These are phyloP conservation scores for Archips xylosteana DNA, from an alignment of 2,888 invertebrate species.

Conservation along the genomic window DNA sequence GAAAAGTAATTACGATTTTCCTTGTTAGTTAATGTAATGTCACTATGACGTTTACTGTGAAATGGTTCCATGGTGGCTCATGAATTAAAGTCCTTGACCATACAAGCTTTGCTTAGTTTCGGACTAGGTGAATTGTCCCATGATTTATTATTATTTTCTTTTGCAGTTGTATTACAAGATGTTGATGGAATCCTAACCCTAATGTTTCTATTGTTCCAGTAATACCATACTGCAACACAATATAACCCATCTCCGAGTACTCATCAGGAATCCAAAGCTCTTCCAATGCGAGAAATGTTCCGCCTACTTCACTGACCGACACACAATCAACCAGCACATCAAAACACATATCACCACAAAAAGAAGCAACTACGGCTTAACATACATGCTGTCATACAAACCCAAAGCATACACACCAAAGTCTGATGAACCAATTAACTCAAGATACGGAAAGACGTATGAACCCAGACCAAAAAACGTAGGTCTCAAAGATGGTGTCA, in stretches of 20 bases:
- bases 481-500: slow-evolving; percentile 9
- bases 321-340: slow-evolving; percentile 20
- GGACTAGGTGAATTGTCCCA: no score
- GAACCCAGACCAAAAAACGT: not conserved
- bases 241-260: slow-evolving; percentile 48
- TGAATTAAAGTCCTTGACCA: no score
- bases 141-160: no score
- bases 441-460: slow-evolving; percentile 2
- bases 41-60: no score
- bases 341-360: not conserved
- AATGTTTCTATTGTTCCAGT: slow-evolving; percentile 44
- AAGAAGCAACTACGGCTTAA: not conserved
- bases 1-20: no score
- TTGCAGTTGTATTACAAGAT: no score
- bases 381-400: slow-evolving; percentile 22
- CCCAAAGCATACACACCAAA: slow-evolving; percentile 18
- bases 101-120: no score
- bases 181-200: no score
- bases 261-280: slow-evolving; percentile 31
- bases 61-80: no score
- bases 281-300: slow-evolving; percentile 45
- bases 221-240: slow-evolving; percentile 49
- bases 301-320: slow-evolving; percentile 27
- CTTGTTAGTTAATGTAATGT: no score
- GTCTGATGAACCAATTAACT: not conserved